Base-by-base conservation (phyloP, 2,797 vertebrate genomes). In the Jordanella pulchra region DNA sequence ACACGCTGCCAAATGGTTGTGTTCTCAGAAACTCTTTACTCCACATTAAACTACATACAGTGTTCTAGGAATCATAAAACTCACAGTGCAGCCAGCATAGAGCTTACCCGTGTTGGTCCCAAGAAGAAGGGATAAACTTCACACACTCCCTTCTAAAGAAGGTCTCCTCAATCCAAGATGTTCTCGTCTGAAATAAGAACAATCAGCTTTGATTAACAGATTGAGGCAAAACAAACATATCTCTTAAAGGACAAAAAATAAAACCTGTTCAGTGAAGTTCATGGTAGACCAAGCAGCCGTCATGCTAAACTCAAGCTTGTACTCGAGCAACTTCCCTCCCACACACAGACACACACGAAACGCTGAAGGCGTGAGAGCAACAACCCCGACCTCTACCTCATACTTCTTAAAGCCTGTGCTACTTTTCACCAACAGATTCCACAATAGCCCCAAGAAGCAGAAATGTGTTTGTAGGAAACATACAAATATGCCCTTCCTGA, bases 61-160 rank as follows among this genome's bases (percentile, higher is more conserved):
- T 1, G 56, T 65, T 77, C 61, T 65, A 47, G 73, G 73, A 77
- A 72, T 75, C n/a, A 53, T 61, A 54, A 81, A 75, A 81, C 48
- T 3, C 17, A 32, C 61, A 66, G n/a, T 60, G 42, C 18, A 35
- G 65, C 75, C 39, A 14, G 42, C 63, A 60, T 71, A 17, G 2
- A 64, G 30, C 73, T 81, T 94, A 98, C 98, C 97, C 97, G 95
- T 98, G 98, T 66, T 93, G 89, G 82, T 96, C 96, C 86, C 95
- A 95, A 50, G 96, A 96, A 63, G 88, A 94, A 35, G 95, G 94
- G 81, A 98, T 94, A 75, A 98, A 94, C 87, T 93, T 95, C 73
- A 92, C 92, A 92, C 97, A 99, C 86, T 99, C 97, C 90, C 97
- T 95, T 92, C 95, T 98, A 88, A 80, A 92, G 90, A 99, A 97